These are phyloP conservation scores for Chymomyza procnemis DNA, from an alignment of 2,888 invertebrate species.

Conservation along the genomic window DNA sequence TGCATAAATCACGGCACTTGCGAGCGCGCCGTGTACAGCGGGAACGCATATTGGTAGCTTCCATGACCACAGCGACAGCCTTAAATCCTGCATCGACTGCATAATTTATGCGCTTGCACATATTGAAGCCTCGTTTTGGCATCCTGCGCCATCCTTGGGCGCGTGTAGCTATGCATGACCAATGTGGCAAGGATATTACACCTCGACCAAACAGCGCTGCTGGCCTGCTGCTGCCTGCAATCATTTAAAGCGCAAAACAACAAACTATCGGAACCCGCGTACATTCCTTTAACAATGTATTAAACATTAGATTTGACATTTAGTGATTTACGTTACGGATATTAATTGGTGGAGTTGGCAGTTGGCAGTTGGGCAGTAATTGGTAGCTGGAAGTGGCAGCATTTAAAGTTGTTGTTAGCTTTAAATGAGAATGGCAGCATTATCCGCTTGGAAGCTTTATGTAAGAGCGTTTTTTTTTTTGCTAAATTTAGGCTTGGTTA, in stretches of 20 bases:
- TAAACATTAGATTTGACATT: background rate
- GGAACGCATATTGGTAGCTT: background rate
- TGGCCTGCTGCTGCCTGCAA: background rate
- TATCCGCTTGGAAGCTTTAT: too few relatives aligned
- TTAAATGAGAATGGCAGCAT: too few relatives aligned
- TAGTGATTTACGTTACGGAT: background rate
- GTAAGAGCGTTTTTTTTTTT: too few relatives aligned
- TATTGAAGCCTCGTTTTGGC: constrained; percentile 11
- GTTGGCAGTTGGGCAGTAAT: too few relatives aligned
- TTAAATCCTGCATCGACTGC: constrained; percentile 54
- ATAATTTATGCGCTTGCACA: constrained; percentile 57
- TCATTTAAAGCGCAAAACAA: background rate
- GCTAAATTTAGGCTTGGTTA: too few relatives aligned
- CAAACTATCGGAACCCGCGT: background rate
- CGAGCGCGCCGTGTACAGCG: constrained; percentile 4
- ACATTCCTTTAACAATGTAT: background rate
- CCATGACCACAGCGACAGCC: constrained; percentile 36
- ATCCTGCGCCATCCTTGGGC: constrained; percentile 46
- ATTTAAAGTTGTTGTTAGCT: background rate
- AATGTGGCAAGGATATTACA: constrained; percentile 29
- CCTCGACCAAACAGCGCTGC: background rate
- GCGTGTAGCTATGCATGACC: constrained; percentile 53
- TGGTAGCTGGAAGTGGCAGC: background rate
- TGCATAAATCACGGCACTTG: constrained; percentile 57
- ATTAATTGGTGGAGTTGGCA: background rate